These are phyloP conservation scores for Bombus polaris DNA, from an alignment of 1,140 invertebrate genomes.

Conservation along the genomic window DNA sequence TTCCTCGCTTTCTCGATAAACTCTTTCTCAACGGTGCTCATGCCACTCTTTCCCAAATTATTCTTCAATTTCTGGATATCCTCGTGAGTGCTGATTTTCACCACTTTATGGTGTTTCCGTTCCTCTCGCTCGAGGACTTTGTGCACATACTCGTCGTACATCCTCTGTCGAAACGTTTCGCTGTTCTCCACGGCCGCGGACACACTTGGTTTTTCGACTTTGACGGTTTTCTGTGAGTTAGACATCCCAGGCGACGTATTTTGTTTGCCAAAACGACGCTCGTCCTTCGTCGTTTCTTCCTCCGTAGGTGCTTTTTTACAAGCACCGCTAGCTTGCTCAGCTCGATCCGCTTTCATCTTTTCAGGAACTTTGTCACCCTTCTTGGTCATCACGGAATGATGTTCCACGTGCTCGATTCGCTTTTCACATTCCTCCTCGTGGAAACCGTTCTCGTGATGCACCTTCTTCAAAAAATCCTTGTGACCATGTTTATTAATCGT, in stretches of 20 bases:
- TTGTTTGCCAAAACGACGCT: neutral
- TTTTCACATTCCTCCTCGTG: slow-evolving; percentile 53
- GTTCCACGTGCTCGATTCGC: slow-evolving; percentile 57
- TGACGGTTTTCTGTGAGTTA: neutral
- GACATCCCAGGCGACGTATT: neutral
- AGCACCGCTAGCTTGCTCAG: neutral
- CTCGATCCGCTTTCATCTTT: neutral
- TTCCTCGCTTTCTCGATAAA: slow-evolving; percentile 88
- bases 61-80: slow-evolving; percentile 62
- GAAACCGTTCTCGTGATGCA: slow-evolving; percentile 38
- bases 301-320: neutral
- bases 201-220: slow-evolving; percentile 66
- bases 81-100: slow-evolving; percentile 85
- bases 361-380: neutral
- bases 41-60: slow-evolving; percentile 74
- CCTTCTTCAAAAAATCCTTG: slow-evolving; percentile 47
- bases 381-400: slow-evolving; percentile 43
- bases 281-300: neutral
- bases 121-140: slow-evolving; percentile 91
- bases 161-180: slow-evolving; percentile 88
- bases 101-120: slow-evolving; percentile 89
- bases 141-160: slow-evolving; percentile 92
- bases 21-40: slow-evolving; percentile 87
- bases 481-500: slow-evolving; percentile 57
- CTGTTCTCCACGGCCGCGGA: slow-evolving; percentile 82